Percentiles rank a stretch among this genome's conserved stretches.
Evolutionary conservation across 2,797 vertebrate genomes (phyloP).

Genomic region (Mormyrus proboscirostris): DNA sequence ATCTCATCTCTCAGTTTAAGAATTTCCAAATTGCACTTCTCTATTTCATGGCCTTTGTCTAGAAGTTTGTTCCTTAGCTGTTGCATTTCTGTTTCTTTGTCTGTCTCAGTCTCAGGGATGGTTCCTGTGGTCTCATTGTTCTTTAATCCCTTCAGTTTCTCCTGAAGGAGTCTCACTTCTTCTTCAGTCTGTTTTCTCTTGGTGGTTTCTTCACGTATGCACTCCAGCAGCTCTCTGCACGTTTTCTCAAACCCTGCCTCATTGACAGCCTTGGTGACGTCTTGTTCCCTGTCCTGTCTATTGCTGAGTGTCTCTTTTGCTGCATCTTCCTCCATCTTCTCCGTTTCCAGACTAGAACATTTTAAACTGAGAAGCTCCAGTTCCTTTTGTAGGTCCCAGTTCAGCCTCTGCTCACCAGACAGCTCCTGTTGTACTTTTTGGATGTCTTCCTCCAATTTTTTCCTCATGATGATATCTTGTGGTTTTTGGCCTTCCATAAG

Average conservation of each 20-base stretch:
- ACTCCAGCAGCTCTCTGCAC: slow-evolving; percentile 68
- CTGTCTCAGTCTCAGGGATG: slow-evolving; percentile 79
- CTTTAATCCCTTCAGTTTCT: slow-evolving; percentile 78
- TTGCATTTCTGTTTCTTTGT: slow-evolving; percentile 85
- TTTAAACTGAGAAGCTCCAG: slow-evolving; percentile 70
- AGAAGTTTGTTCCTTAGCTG: slow-evolving; percentile 85
- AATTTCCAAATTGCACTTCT: slow-evolving; percentile 84
- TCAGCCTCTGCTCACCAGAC: slow-evolving; percentile 77
- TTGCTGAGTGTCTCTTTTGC: slow-evolving; percentile 90
- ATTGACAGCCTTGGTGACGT: slow-evolving; percentile 84
- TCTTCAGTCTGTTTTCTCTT: slow-evolving; percentile 76
- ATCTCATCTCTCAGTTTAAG: slow-evolving; percentile 86
- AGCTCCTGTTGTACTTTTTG: slow-evolving; percentile 78
- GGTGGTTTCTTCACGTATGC: slow-evolving; percentile 63
- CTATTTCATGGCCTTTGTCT: slow-evolving; percentile 77
- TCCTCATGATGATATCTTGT: slow-evolving; percentile 78
- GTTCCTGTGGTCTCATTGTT: slow-evolving; percentile 76
- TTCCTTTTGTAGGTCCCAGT: slow-evolving; percentile 76
- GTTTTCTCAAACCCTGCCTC: slow-evolving; percentile 83
- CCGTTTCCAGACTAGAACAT: slow-evolving; percentile 69
- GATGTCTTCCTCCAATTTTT: slow-evolving; percentile 82
- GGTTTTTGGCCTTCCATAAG: slow-evolving; percentile 78
- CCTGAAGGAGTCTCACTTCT: slow-evolving; percentile 82
- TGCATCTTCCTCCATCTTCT: slow-evolving; percentile 74
- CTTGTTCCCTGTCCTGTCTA: slow-evolving; percentile 78